A percentile compares a stretch with the other conserved stretches of the same genome.
These are phyloP conservation scores for Pristis pectinata DNA, from an alignment of 2,797 vertebrate genomes.

Conservation along the genomic window DNA sequence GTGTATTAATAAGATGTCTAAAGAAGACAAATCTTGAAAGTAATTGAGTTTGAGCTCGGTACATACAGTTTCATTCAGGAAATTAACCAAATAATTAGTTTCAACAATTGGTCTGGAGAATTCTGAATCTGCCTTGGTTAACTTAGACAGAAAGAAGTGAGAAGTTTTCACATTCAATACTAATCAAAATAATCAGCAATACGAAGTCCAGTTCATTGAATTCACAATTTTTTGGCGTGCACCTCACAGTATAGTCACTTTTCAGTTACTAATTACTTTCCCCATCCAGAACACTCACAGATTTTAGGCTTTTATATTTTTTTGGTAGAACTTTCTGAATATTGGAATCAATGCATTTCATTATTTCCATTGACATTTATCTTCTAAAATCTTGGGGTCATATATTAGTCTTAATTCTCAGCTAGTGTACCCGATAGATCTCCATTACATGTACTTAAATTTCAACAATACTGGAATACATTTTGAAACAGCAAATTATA, in stretches of 20 bases:
- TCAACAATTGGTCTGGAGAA: not conserved
- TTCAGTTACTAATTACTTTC: not conserved
- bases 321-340: not conserved
- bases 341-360: not conserved
- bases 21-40: not conserved
- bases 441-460: not conserved
- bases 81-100: not conserved
- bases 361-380: not conserved
- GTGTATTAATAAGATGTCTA: not conserved
- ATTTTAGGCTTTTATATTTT: not conserved
- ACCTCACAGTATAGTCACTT: not conserved
- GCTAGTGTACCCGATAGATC: not conserved
- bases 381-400: not conserved
- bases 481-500: not conserved
- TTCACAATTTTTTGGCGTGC: not conserved
- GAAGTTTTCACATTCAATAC: not conserved
- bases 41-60: not conserved
- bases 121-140: not conserved
- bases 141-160: not conserved
- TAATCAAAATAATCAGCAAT: not conserved
- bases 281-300: not conserved
- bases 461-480: not conserved
- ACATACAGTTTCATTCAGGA: not conserved
- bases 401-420: not conserved
- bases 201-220: not conserved